Evolutionary conservation across 2,888 invertebrate genomes (phyloP).

Genomic region (Sclerodermus sp.): DNA sequence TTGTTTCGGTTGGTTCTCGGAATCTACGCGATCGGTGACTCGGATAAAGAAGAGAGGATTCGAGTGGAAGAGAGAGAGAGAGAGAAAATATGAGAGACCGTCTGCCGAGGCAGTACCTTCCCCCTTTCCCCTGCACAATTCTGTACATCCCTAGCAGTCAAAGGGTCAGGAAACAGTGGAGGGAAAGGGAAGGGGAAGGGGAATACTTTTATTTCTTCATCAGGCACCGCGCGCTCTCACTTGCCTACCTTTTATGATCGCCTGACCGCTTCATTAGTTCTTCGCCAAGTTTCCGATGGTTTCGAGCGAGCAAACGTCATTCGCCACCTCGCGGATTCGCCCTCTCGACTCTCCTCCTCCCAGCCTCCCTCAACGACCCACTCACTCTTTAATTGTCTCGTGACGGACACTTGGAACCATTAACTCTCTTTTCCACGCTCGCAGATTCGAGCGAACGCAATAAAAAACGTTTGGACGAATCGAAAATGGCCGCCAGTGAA

Average conservation of each 20-base stretch:
- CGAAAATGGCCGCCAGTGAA: no score
- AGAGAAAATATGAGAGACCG: background rate
- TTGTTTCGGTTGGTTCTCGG: slow-evolving; percentile 55
- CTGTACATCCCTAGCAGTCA: no score
- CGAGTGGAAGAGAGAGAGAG: no score
- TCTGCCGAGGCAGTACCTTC: background rate
- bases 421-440: no score
- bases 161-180: no score
- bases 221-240: slow-evolving; percentile 30
- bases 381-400: no score
- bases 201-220: slow-evolving; percentile 51
- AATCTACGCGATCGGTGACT: slow-evolving; percentile 56
- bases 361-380: background rate
- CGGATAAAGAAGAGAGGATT: slow-evolving; percentile 43
- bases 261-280: slow-evolving; percentile 49
- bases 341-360: slow-evolving; percentile 13
- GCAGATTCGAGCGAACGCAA: no score
- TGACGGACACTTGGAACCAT: no score
- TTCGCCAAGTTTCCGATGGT: slow-evolving; percentile 6
- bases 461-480: no score
- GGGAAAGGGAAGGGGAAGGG: slow-evolving; percentile 5
- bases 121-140: background rate
- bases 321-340: background rate
- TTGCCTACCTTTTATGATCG: slow-evolving; percentile 40
- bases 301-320: no score